Evolutionary conservation across 2,113 vertebrate genomes (phyloP).

Genomic region (Xerus inauris): DNA sequence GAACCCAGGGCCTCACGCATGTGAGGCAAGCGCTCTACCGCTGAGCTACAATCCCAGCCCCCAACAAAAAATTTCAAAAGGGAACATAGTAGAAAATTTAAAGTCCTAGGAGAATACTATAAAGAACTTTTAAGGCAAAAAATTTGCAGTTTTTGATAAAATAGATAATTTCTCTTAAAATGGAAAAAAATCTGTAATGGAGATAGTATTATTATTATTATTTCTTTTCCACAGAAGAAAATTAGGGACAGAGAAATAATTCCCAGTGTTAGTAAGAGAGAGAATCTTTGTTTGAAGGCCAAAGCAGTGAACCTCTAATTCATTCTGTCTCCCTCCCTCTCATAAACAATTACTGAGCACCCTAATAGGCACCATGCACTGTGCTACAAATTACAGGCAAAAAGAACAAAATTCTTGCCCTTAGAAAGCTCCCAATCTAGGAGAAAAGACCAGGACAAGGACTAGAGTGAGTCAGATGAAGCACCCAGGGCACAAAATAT

Average conservation of each 20-base stretch:
- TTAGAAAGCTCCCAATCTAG: neutral
- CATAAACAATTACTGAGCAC: neutral
- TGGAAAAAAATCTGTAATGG: neutral
- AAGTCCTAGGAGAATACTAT: neutral
- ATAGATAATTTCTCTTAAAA: slow-evolving; percentile 9
- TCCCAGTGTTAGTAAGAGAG: neutral
- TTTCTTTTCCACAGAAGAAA: slow-evolving; percentile 60
- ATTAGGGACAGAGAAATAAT: slow-evolving; percentile 16
- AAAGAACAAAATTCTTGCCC: neutral
- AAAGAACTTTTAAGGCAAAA: slow-evolving; percentile 19
- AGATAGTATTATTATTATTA: neutral
- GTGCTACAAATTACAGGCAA: neutral
- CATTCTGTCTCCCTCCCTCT: neutral
- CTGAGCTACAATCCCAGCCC: too few relatives aligned
- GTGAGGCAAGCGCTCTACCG: too few relatives aligned
- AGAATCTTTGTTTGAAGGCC: neutral
- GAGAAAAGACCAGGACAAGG: neutral
- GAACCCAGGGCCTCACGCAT: too few relatives aligned
- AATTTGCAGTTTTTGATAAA: slow-evolving; percentile 11
- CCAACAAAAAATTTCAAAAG: too few relatives aligned
- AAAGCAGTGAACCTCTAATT: neutral
- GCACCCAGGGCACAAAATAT: neutral
- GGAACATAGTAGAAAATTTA: neutral
- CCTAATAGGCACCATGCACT: neutral
- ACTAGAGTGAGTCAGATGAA: neutral